phyloP scores from a whole-genome alignment of 2,113 vertebrate species.

The Pyxicephalus adspersus region DNA sequence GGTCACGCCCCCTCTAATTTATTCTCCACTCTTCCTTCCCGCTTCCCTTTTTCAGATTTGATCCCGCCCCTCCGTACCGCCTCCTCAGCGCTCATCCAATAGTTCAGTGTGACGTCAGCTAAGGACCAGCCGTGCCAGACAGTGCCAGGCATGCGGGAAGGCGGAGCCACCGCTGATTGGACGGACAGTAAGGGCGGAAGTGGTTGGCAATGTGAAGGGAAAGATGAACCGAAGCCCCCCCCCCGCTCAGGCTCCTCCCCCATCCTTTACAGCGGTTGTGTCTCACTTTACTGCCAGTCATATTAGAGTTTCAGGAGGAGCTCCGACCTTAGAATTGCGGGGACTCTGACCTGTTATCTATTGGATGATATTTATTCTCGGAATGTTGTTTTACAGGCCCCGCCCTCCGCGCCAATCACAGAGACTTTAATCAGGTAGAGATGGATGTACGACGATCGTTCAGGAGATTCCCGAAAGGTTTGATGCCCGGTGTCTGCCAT shows the following conservation, averaged over 20 bases:
- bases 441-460: constrained; percentile 80
- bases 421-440: constrained; percentile 80
- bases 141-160: not conserved
- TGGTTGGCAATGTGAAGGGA: not conserved
- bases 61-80: not conserved
- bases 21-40: not conserved
- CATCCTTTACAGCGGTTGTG: too few species aligned
- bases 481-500: not conserved
- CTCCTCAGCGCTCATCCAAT: not conserved
- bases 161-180: not conserved
- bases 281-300: too few species aligned
- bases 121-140: not conserved
- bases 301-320: too few species aligned
- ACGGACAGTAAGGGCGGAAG: not conserved
- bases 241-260: not conserved
- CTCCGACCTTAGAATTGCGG: too few species aligned
- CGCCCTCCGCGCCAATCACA: constrained; percentile 73
- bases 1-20: not conserved
- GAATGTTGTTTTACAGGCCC: constrained; percentile 61
- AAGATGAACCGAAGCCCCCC: not conserved
- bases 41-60: not conserved
- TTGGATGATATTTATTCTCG: too few species aligned
- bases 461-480: constrained; percentile 79
- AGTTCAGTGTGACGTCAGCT: not conserved
- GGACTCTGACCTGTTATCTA: too few species aligned